Evolutionary conservation across 2,888 invertebrate species (phyloP).

Genomic region (Meandrusa payeni): DNA sequence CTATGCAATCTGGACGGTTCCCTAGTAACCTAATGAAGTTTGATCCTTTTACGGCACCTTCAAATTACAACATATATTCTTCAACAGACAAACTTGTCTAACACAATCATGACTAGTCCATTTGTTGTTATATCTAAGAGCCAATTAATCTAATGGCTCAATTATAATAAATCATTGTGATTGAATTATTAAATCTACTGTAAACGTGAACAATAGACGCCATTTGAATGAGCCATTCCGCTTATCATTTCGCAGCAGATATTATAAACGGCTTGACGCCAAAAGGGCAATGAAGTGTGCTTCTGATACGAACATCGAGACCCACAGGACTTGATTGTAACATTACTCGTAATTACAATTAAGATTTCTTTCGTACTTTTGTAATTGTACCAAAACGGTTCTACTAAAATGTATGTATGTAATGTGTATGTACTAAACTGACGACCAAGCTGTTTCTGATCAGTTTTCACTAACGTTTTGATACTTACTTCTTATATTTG

Average conservation of each 20-base stretch:
- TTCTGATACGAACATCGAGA: constrained; percentile 42
- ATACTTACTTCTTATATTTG: no score
- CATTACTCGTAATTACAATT: constrained; percentile 8
- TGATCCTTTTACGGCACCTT: no score
- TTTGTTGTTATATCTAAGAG: constrained; percentile 7
- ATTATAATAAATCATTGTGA: constrained; percentile 27
- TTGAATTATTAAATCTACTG: constrained; percentile 52
- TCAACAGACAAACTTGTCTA: neutral
- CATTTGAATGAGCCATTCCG: constrained; percentile 22
- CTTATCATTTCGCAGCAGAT: constrained; percentile 26
- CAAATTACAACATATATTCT: no score
- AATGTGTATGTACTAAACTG: no score
- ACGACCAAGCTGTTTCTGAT: no score
- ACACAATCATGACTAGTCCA: constrained; percentile 1
- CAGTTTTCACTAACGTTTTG: no score
- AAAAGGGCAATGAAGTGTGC: constrained; percentile 58
- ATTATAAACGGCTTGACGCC: constrained; percentile 55
- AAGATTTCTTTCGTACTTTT: no score
- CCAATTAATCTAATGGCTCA: constrained; percentile 1
- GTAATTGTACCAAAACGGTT: no score
- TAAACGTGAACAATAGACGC: constrained; percentile 47
- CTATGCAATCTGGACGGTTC: no score
- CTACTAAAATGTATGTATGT: no score
- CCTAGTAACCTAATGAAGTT: no score
- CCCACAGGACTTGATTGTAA: constrained; percentile 8